Base-by-base conservation (phyloP, 2,797 vertebrate species). In the Siniperca undulata region DNA sequence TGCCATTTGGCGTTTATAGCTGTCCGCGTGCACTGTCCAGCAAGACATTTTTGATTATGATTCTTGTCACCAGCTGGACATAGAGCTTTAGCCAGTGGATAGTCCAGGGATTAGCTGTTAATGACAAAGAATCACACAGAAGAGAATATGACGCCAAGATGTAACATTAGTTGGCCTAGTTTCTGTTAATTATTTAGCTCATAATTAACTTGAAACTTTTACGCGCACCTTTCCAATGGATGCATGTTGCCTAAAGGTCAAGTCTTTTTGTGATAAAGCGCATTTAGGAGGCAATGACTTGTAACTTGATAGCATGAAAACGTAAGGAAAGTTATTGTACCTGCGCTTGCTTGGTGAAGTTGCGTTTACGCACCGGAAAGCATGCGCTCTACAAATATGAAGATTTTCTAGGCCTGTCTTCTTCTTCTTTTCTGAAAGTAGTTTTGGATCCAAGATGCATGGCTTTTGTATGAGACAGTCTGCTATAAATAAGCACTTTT, bases 101-200 rank as follows among this genome's bases (percentile, higher is more conserved):
- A 73, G 74, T 42, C 52, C 58, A 38, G 36, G 30, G 67, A 79
- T 78, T 60, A 78, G 38, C 50, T 64, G 48, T 42, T 50, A 55
- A 30, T 74, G 40, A 80, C 69, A 72, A 53, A 75, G 30, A 76
- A 76, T 64, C n/a, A 24, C 17, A 68, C 70, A 58, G 76, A n/a
- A 55, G 27, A 81, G 44, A 88, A 88, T 69, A 24, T 48, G 89
- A 91, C 77, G 71, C 88, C 70, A 83, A 75, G 27, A 65, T 90
- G 89, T 91, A 90, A 92, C 82, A 69, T 24, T 74, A 92, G 82
- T n/a, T 60, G 30, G 30, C 36, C 36, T 36, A 30, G 72, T 58
- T 85, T 58, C 78, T 70, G 64, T 90, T 50, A 89, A 94, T 92
- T 91, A 89, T 87, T 92, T 64, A 93, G 62, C 44, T 44, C 78